Evolutionary conservation across 2,113 vertebrate genomes (phyloP).

Genomic region (Neolamprologus ventralis): DNA sequence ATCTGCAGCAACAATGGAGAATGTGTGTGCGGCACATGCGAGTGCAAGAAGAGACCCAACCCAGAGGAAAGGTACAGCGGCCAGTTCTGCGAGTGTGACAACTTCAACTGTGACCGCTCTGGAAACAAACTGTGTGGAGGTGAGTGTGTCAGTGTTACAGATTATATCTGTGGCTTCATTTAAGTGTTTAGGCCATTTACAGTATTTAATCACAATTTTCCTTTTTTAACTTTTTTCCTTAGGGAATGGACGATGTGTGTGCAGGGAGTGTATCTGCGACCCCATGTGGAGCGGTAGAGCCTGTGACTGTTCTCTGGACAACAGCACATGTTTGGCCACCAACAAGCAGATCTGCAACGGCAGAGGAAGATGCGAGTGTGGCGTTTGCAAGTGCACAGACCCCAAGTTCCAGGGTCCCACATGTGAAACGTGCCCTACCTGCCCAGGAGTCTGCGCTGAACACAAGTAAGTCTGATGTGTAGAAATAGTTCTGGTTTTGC

Average conservation of each 20-base stretch:
- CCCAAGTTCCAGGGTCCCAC: conserved; percentile 91
- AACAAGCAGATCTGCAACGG: conserved; percentile 93
- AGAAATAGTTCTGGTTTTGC: not conserved
- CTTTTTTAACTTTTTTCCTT: not conserved
- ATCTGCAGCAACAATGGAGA: conserved; percentile 97
- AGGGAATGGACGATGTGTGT: conserved; percentile 91
- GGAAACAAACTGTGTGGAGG: conserved; percentile 94
- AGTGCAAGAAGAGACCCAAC: conserved; percentile 91
- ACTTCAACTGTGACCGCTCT: conserved; percentile 96
- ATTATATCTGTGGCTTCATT: not conserved
- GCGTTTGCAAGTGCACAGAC: conserved; percentile 86
- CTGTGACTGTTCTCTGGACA: conserved; percentile 89
- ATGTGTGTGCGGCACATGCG: conserved; percentile 94
- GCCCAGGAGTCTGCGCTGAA: conserved; percentile 85
- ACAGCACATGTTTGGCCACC: conserved; percentile 74
- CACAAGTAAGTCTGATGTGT: conserved; percentile 79
- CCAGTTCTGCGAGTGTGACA: conserved; percentile 94
- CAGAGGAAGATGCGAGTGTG: conserved; percentile 85
- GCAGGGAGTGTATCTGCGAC: conserved; percentile 83
- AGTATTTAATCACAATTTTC: not conserved
- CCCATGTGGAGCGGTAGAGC: conserved; percentile 88
- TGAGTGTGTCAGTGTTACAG: conserved; percentile 19
- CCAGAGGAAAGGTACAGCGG: conserved; percentile 91
- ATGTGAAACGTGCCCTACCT: conserved; percentile 93
- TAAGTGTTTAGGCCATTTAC: not conserved